Conservation (phyloP, 2,113 vertebrate genomes). For the Kobus ellipsiprymnus region DNA sequence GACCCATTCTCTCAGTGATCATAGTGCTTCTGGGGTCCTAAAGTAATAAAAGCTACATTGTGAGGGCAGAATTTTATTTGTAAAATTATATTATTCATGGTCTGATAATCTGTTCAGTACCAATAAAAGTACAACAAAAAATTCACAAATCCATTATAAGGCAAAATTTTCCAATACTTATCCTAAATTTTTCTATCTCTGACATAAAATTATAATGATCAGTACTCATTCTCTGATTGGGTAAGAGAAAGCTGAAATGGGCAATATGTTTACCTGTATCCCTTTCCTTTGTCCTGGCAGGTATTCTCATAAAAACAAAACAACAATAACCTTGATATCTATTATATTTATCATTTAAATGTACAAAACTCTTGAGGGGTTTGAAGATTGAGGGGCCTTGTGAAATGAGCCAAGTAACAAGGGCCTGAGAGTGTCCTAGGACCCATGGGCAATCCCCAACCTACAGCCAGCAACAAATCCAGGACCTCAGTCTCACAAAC, state of each 20-base stretch:
- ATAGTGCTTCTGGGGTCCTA: background rate
- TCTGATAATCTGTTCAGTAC: background rate
- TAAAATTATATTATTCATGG: background rate
- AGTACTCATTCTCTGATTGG: background rate
- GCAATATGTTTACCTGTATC: background rate
- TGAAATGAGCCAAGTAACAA: background rate
- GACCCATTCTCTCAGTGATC: background rate
- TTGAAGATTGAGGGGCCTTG: background rate
- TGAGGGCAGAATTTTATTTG: background rate
- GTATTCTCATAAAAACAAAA: background rate
- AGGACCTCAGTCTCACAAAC: background rate
- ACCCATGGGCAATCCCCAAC: background rate
- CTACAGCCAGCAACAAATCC: background rate
- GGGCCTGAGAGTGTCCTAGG: background rate
- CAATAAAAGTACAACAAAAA: background rate
- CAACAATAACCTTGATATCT: background rate
- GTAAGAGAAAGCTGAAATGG: background rate
- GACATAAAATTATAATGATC: background rate
- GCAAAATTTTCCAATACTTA: background rate
- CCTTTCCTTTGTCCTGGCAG: background rate
- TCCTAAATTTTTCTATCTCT: background rate
- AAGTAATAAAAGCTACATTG: background rate
- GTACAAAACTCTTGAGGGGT: background rate
- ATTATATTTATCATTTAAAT: background rate
- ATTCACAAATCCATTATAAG: background rate